Base-by-base conservation (phyloP, 2,113 vertebrate genomes). In the Noturus placidus region DNA sequence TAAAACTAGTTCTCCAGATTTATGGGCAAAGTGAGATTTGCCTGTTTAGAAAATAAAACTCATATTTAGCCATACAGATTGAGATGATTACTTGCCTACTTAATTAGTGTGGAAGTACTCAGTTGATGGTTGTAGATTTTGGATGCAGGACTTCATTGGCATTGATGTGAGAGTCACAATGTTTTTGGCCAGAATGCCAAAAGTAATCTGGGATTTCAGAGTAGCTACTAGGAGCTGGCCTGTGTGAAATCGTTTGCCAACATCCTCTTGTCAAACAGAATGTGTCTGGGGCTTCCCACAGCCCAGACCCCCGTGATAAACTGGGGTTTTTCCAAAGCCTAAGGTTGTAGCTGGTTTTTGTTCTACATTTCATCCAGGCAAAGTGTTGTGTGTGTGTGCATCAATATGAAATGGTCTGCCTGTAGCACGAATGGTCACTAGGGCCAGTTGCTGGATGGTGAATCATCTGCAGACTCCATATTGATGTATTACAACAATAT, bases 241-340 rank as follows among this genome's bases (percentile, higher is more conserved):
- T 69, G 50, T 70, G 63, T 87, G 33, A 87, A 87, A 87, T 69
- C n/a, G 25, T 52, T 69, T 69, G 76, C 77, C 77, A 87, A 35
- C 22, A 70, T 87, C 63, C 4, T 52, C 63, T 52, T 22, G 77
- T 81, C 20, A 65, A 52, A 46, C 77, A 57, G 63, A 57, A 81
- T 10, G 13, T 57, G 52, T 33, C 72, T 81, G 50, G 22, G 63
- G 30, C 61, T 54, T 69, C 74, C 50, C 63, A 82, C 2, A 30
- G 63, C 54, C 25, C 65, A 57, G 52, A 80, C 9, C 46, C 20
- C 19, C 59, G 50, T 67, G 46, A n/a, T 35, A 86, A 87, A 82
- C 30, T 25, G 3, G 76, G 27, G 6, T 35, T 81, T 7, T 69
- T 52, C 42, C 61, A 86, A 82, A n/a, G 1, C 27, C 7, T n/a